Evolutionary conservation across 2,113 vertebrate species (phyloP), one percentile per base, ranked within the genome.

Genomic region (Coreoperca whiteheadi): DNA sequence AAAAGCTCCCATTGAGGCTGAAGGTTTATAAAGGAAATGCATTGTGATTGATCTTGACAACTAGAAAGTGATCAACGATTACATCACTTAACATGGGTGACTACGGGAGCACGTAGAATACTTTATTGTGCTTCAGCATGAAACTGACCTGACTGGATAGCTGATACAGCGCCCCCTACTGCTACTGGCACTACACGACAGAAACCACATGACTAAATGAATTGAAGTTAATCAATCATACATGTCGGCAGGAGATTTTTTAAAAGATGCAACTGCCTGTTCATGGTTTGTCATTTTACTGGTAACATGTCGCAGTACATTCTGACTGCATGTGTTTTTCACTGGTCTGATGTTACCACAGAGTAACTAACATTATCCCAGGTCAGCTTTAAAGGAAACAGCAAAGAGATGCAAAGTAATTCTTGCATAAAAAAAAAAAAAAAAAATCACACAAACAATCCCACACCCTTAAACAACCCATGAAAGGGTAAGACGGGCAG

Each of bases 1-100:
- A 69, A 11, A 48, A 51, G n/a, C 37, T 83, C 61, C 79, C 28
- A 25, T 0, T 16, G 57, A 82, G 72, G 68, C 5, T 30, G 30
- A 25, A 60, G n/a, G 16, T 74, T 34, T 16, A 23, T 6, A 34
- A 59, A 53, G 18, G 2, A 7, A 73, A 66, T 32, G 34, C n/a
- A 51, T 2, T 67, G 46, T 25, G 60, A 48, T 9, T 28, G 39
- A 70, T 43, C 12, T 39, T 53, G 12, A 14, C 54, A 65, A 66
- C 0, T 4, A 63, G 12, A 25, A 21, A 28, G 30, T 68, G 61
- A 60, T 43, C 41, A 60, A 16, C 59, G 6, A 39, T 41, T n/a
- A 14, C 2, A 60, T 28, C 32, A 21, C 5, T 3, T 16, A 23
- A 67, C 23, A 28, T 11, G 2, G 0, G 34, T 41, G 64, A 16